These are phyloP conservation scores for Melanotaenia maccullochi DNA, from an alignment of 2,797 vertebrate species.

Conservation along the genomic window DNA sequence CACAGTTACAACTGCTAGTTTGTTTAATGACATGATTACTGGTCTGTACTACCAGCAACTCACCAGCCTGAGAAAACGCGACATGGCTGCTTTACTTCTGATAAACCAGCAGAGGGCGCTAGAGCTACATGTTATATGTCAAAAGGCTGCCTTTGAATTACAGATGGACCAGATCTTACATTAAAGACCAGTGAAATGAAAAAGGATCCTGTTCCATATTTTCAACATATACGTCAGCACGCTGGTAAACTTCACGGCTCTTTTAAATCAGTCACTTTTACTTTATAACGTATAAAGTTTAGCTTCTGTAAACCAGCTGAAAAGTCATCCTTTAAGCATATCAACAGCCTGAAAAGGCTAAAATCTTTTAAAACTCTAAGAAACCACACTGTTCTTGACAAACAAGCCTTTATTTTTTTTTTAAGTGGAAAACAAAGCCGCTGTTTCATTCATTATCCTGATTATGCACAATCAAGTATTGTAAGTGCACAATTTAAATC, in stretches of 20 bases:
- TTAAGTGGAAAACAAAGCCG: conserved; percentile 79
- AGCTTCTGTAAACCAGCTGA: neutral
- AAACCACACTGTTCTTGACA: conserved; percentile 71
- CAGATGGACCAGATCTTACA: neutral
- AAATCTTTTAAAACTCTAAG: neutral
- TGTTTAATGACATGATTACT: neutral
- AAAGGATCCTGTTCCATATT: neutral
- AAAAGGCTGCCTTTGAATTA: neutral
- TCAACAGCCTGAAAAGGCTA: neutral
- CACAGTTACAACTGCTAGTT: neutral
- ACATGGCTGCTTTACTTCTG: neutral
- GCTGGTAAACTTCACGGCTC: neutral
- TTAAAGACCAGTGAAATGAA: neutral
- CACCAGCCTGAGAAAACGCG: neutral
- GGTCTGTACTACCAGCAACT: neutral
- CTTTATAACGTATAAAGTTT: too few species aligned
- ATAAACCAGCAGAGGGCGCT: conserved; percentile 24
- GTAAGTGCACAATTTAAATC: conserved; percentile 81
- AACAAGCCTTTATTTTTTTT: conserved; percentile 85
- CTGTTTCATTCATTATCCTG: conserved; percentile 78
- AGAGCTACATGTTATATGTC: neutral
- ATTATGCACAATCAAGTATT: conserved; percentile 81
- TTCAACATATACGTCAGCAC: neutral
- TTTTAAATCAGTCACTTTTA: neutral
- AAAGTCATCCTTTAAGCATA: neutral